Base-by-base conservation (phyloP, 1,140 invertebrate genomes). In the Papilio polytes region DNA sequence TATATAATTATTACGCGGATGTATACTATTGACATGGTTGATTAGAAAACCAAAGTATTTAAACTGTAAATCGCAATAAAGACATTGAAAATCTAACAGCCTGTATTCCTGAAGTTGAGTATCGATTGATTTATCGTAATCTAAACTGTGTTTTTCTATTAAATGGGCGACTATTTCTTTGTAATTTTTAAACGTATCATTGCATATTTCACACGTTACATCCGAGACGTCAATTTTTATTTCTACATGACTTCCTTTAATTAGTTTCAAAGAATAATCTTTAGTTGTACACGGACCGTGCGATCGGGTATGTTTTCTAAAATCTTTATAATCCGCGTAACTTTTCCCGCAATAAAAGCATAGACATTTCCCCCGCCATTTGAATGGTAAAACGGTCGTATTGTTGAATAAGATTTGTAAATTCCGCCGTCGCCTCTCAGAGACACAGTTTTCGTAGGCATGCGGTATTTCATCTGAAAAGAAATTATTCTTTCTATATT, bases 351-450 rank as follows among this genome's bases (percentile, higher is more conserved):
- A 94, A 82, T 92, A 93, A 82, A 94, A 94, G 82, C 93, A 94
- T 3, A 88, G 81, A 76, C 89, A 93, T 81, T 83, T 89, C 22
- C 89, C 88, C 15, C 88, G 82, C 93, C 93, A 94, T 90, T 94
- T 94, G 84, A 94, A 94, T 15, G 93, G 93, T 46, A 94, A 86
- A 66, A 94, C 87, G 9, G 90, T 86, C 0, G 91, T 94, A 83
- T 89, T 87, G 86, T 94, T 92, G 90, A 94, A 94, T 31, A 94
- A 82, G 51, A 89, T 90, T 92, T 89, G 87, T 85, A 93, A 87
- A 85, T 94, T 94, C 87, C 90, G 86, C 83, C 91, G 77, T 81
- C 90, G 83, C 66, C 86, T 85, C 84, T 91, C 87, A 87, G 90
- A 89, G 74, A 86, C 86, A 85, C 81, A 88, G 80, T 85, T 81